Base-by-base conservation (phyloP, 2,888 invertebrate species). In the Hecatera dysodea region DNA sequence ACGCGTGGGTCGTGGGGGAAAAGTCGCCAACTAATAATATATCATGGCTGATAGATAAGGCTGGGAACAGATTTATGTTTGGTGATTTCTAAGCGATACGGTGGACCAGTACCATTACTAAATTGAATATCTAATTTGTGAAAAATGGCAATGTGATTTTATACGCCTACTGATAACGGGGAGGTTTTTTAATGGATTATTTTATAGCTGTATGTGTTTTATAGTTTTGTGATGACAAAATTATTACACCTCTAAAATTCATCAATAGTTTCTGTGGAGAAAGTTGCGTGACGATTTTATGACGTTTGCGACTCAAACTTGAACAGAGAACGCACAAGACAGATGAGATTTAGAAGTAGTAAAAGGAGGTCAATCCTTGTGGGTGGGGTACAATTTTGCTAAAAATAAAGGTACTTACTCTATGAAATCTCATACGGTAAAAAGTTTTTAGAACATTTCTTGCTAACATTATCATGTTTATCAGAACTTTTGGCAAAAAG, bases 11-110 rank as follows among this genome's bases (percentile, higher is more conserved):
- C 83, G 82, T 80, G 84, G 81, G 86, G 82, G 89, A 90, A 90
- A 90, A 92, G 92, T 94, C 92, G 81, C 87, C 88, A 88, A 86
- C 90, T 93, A 90, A 92, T 92, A 89, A 91, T 93, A 92, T 92
- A 93, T 93, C 90, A 91, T 87, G 84, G 78, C 72, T 73, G 63
- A 75, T 57, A 72, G 93, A 93, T 93, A 92, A 91, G 87, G 90
- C 88, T 88, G 19, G 42, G 72, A 70, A 64, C 73, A 88, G 91
- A 93, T 92, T 93, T 92, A 93, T 92, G 90, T 88, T 87, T 85
- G 82, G 82, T 87, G 88, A 91, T 91, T 92, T 88, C 88, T 82
- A 87, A 88, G 81, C 87, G 88, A 91, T 90, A 90, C 79, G 83
- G 85, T 70, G 74, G 86, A 84, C 84, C 82, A 80, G 84, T 79